Conservation (phyloP, 2,888 invertebrate genomes). For the Rotaria magnacalcarata region DNA sequence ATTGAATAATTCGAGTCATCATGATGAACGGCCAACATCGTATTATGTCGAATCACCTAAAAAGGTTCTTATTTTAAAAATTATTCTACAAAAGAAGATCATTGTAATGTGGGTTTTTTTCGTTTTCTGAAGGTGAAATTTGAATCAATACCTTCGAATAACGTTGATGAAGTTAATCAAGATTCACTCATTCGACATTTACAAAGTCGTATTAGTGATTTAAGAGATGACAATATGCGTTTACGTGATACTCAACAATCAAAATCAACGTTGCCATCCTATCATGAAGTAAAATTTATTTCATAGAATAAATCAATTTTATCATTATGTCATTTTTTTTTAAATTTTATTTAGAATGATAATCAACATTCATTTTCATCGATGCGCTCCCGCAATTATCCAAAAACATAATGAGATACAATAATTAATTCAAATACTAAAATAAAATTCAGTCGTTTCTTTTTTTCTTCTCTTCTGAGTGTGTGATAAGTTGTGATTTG, state of each 20-base stretch:
- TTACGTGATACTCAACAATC: conserved; percentile 5
- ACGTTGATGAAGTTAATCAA: background rate
- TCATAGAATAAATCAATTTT: background rate
- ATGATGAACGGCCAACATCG: background rate
- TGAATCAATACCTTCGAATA: background rate
- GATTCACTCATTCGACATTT: conserved; percentile 33
- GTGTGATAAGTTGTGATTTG: no score
- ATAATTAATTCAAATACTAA: background rate
- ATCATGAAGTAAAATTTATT: background rate
- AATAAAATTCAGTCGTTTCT: background rate
- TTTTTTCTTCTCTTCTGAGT: background rate
- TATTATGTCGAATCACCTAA: background rate
- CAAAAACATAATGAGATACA: background rate
- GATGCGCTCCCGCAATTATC: background rate
- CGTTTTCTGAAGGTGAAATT: background rate
- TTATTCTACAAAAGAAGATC: background rate
- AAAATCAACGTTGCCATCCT: background rate
- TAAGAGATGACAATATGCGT: conserved; percentile 25
- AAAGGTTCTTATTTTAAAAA: background rate
- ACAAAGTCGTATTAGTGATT: conserved; percentile 26
- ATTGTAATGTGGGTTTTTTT: background rate
- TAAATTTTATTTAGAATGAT: background rate
- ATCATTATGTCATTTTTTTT: no score
- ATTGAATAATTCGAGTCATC: background rate
- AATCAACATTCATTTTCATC: background rate